Evolutionary conservation across 2,888 invertebrate species (phyloP), one percentile per base, ranked within the genome.

Genomic region (Chrysolina oricalcia): DNA sequence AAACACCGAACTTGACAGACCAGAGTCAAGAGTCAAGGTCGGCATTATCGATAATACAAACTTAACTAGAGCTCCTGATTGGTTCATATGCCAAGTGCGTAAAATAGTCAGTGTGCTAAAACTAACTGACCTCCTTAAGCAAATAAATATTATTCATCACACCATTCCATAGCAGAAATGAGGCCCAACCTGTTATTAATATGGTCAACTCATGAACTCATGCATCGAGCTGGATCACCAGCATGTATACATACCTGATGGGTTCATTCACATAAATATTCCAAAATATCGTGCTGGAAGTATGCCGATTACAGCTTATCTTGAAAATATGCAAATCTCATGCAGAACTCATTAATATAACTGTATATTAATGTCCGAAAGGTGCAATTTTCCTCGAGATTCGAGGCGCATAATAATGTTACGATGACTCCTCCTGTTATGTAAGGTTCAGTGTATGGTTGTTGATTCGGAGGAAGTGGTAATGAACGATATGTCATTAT

Each of bases 361-460:
- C 59, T 59, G 59, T 59, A 59, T 59, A 59, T 59, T 59, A 59
- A 59, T 59, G 23, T 27, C 23, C 23, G 35, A 11, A n/a, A 59
- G 59, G 59, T 59, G 59, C 59, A n/a, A 27, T 59, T 59, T 59
- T 56, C 56, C 27, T 59, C 23, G 9, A 59, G 27, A 27, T 35
- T 59, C 59, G 11, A 53, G 53, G 21, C 6, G 59, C n/a, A 59
- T 59, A 27, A 27, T 59, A 27, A 59, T 17, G 50, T 50, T 43
- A 43, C 43, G 50, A 50, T 50, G 50, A 50, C 50, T 17, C 8
- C 8, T 50, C 9, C 15, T 9, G 59, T 59, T 35, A 59, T 27
- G n/a, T 59, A 59, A 59, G 23, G 23, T 27, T 23, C n/a, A 59
- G 5, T 23, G n/a, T 59, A n/a, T n/a, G 59, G 15, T 23, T 59